These are phyloP conservation scores for Gracilinanus agilis DNA, from an alignment of 2,113 vertebrate genomes.

Conservation along the genomic window DNA sequence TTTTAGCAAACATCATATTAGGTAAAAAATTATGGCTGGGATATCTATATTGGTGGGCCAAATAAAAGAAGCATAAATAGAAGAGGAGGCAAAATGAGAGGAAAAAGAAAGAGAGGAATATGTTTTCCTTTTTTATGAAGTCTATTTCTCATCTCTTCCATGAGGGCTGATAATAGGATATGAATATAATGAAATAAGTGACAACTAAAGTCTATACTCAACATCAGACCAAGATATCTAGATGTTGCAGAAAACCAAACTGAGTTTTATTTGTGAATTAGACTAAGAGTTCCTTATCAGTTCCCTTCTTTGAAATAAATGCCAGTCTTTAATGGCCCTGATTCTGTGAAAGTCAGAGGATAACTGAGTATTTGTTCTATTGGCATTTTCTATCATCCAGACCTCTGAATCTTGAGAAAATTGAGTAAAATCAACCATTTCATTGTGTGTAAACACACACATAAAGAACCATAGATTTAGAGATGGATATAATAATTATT, in stretches of 20 bases:
- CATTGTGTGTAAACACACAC: neutral
- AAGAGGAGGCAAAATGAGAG: neutral
- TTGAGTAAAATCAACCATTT: neutral
- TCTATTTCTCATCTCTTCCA: neutral
- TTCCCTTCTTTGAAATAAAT: neutral
- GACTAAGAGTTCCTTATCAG: neutral
- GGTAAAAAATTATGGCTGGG: too few relatives aligned
- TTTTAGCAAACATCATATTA: too few relatives aligned
- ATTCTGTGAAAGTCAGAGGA: neutral
- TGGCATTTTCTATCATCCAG: neutral
- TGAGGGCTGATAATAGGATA: neutral
- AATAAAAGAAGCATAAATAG: neutral
- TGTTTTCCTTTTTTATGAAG: neutral
- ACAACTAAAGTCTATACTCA: neutral
- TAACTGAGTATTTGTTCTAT: neutral
- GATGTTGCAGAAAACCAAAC: neutral
- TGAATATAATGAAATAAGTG: neutral
- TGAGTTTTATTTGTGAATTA: neutral
- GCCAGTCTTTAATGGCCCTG: neutral
- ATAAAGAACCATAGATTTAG: neutral
- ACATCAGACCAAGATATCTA: neutral
- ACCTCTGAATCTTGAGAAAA: neutral
- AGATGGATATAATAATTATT: neutral
- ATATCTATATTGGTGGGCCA: neutral
- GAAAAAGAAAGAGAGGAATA: neutral